Conservation (phyloP, 2,113 vertebrate species). For the Mastomys natalensis region DNA sequence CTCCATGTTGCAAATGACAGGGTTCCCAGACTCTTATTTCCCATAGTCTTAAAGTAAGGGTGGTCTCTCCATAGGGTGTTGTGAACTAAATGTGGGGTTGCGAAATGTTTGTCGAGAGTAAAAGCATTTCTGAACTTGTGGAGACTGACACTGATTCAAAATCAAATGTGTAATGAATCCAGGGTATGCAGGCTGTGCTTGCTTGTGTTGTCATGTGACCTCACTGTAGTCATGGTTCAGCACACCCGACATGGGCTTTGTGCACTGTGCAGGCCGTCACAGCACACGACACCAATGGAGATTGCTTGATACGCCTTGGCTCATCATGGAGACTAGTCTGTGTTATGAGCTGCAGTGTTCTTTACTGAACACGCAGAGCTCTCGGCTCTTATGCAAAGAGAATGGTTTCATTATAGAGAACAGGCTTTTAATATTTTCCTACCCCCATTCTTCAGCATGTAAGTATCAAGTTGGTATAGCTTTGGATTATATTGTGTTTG, state of each 20-base stretch:
- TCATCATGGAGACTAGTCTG: neutral
- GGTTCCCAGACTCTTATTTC: neutral
- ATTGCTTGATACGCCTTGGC: neutral
- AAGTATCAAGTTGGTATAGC: neutral
- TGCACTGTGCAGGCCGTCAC: neutral
- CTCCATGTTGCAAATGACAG: neutral
- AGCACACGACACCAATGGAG: too few species aligned
- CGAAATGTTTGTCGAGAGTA: neutral
- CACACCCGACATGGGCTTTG: neutral
- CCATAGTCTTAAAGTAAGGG: neutral
- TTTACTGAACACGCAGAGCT: neutral
- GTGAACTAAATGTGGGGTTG: neutral
- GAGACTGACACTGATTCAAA: neutral
- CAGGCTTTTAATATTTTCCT: slow-evolving; percentile 24
- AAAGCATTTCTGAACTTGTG: neutral
- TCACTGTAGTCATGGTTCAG: neutral
- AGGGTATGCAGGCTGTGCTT: neutral
- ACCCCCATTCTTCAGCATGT: neutral
- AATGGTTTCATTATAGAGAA: slow-evolving; percentile 3
- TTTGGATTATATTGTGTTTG: neutral
- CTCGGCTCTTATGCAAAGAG: neutral
- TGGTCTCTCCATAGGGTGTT: neutral
- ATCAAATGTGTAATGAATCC: neutral
- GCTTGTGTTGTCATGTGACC: neutral
- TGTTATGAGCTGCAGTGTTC: neutral